Percentiles rank a stretch among this genome's conserved stretches.
phyloP scores from a whole-genome alignment of 2,888 invertebrate species.

The Palloptera scutellata region DNA sequence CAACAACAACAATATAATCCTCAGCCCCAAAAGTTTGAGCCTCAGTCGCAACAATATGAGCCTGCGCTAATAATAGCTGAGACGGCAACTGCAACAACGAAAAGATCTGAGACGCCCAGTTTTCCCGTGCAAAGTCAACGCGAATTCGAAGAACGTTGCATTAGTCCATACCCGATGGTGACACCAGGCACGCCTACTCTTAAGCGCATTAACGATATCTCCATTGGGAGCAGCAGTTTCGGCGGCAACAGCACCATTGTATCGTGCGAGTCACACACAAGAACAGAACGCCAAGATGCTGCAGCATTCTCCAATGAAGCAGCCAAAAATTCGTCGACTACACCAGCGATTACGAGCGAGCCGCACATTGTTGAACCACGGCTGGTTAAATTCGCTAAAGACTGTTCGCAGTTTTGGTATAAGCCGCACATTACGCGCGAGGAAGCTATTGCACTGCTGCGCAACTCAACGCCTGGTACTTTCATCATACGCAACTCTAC shows the following conservation, averaged over 20 bases:
- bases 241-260: neutral
- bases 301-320: neutral
- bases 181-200: constrained; percentile 29
- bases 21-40: too few species aligned
- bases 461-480: constrained; percentile 87
- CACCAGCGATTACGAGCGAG: neutral
- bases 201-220: constrained; percentile 14
- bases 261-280: neutral
- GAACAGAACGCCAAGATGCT: neutral
- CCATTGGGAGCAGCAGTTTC: neutral
- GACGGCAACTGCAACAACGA: constrained; percentile 43
- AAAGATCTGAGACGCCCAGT: constrained; percentile 85
- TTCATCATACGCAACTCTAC: constrained; percentile 96
- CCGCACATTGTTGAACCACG: constrained; percentile 86
- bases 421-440: constrained; percentile 94
- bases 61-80: constrained; percentile 35
- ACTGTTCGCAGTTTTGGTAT: constrained; percentile 97
- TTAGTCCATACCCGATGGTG: constrained; percentile 48
- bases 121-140: constrained; percentile 88
- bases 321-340: neutral
- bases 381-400: constrained; percentile 83
- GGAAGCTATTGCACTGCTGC: constrained; percentile 89
- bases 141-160: constrained; percentile 70
- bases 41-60: constrained; percentile 19
- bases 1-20: neutral